Base-by-base conservation (phyloP, 2,797 vertebrate genomes). In the Ispidina lecontei region DNA sequence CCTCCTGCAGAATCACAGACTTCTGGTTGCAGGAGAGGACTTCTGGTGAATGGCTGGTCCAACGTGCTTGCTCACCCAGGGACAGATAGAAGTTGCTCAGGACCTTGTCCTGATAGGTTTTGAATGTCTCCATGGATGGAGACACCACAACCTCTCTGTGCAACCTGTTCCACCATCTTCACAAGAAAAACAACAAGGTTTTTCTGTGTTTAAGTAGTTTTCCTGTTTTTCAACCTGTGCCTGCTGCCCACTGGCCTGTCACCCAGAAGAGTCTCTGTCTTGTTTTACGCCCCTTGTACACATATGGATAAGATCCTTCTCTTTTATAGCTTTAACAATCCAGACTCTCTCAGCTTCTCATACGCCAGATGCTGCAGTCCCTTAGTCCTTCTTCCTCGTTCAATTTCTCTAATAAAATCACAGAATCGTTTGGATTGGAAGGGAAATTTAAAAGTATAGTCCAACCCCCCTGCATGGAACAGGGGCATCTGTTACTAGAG, bases 1-100 rank as follows among this genome's bases (percentile, higher is more conserved):
- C 31, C 20, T 37, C 13, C 25, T 9, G 7, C 1, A 0, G 35
- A 29, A 6, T 0, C 7, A 1, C 3, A 14, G 31, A 9, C 19
- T 13, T 29, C 41, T 33, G 46, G 12, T 10, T 21, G n/a, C 5
- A 44, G 51, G 29, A 51, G 28, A 10, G n/a, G 28, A 10, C 16
- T 35, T 39, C 7, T n/a, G 54, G 9, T 47, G 46, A 16, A 6
- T 1, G 0, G 4, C 31, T 29, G 43, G 3, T 28, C 47, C 56
- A 20, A 14, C 14, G 21, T 39, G 25, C 29, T 60, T 43, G 25
- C 26, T 60, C 21, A 3, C 4, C 4, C 63, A 31, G 54, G 6
- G 28, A 28, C 12, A 43, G 29, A 2, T 0, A 15, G 26, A 63
- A 43, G 15, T 49, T 62, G 20, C 52, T 78, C 33, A 29, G 76